Evolutionary conservation across 2,113 vertebrate genomes (phyloP).

Genomic region (Prietella phreatophila): DNA sequence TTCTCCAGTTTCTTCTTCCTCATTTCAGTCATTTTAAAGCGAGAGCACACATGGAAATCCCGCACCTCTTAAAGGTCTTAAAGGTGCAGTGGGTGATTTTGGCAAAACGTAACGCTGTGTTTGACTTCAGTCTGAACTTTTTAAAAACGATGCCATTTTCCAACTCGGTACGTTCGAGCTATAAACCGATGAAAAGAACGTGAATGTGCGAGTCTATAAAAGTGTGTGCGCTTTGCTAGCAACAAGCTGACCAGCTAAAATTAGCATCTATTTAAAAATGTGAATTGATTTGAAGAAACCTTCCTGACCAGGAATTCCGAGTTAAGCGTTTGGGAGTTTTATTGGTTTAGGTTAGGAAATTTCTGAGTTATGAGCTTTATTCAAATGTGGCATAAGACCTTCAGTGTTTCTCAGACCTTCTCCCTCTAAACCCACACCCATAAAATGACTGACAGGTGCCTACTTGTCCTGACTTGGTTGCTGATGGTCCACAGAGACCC

Average conservation of each 20-base stretch:
- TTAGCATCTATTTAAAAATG: background rate
- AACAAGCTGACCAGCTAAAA: background rate
- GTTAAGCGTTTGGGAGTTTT: background rate
- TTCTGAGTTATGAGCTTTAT: background rate
- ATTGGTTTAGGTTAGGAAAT: background rate
- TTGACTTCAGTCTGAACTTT: too few species aligned
- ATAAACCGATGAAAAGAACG: background rate
- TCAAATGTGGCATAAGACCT: background rate
- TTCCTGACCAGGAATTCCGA: background rate
- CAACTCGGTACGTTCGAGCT: background rate
- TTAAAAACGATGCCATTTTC: too few species aligned
- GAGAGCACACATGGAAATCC: background rate
- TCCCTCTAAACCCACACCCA: background rate
- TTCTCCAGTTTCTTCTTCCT: background rate
- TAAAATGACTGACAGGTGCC: background rate
- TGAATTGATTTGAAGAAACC: background rate
- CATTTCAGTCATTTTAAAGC: background rate
- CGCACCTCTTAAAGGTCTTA: background rate
- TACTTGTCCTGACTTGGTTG: background rate
- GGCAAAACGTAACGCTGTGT: background rate
- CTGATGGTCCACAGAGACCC: background rate
- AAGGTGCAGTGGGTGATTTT: background rate
- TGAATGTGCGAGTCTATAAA: background rate
- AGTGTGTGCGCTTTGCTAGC: background rate
- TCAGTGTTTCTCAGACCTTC: background rate